phyloP scores from a whole-genome alignment of 2,113 vertebrate species.

The Microtus oregoni region DNA sequence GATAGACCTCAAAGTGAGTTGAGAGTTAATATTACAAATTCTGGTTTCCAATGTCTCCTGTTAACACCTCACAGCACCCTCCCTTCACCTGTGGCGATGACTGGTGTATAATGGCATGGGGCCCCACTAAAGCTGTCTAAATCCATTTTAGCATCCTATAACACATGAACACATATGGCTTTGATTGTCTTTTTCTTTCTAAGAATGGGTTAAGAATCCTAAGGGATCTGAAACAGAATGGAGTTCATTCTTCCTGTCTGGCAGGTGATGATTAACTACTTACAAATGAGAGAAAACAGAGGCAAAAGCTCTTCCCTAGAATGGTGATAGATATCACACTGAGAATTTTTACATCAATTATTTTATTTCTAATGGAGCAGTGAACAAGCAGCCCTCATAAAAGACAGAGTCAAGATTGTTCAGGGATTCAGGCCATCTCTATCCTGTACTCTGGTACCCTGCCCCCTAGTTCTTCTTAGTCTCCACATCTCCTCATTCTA shows the following conservation, averaged over 20 bases:
- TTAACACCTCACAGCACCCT: background rate
- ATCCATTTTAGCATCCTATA: background rate
- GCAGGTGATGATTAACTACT: constrained; percentile 65
- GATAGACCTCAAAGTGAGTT: background rate
- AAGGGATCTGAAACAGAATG: background rate
- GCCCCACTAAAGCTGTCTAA: background rate
- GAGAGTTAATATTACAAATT: background rate
- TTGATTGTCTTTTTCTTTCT: background rate
- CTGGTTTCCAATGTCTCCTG: background rate
- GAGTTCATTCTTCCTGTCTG: constrained; percentile 49
- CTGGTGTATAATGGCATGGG: background rate
- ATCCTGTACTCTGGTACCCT: background rate
- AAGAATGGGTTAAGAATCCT: constrained; percentile 5
- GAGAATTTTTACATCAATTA: constrained; percentile 21
- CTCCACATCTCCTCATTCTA: background rate
- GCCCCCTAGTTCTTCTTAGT: background rate
- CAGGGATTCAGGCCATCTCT: background rate
- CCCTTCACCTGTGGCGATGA: background rate
- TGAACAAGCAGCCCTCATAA: background rate
- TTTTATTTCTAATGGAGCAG: constrained; percentile 56
- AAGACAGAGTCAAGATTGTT: background rate
- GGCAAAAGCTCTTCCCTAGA: constrained; percentile 15
- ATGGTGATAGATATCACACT: constrained; percentile 22
- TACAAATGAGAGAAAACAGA: constrained; percentile 47
- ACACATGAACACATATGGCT: background rate